Evolutionary conservation across 2,888 invertebrate species (phyloP).

Genomic region (Noctua pronuba): DNA sequence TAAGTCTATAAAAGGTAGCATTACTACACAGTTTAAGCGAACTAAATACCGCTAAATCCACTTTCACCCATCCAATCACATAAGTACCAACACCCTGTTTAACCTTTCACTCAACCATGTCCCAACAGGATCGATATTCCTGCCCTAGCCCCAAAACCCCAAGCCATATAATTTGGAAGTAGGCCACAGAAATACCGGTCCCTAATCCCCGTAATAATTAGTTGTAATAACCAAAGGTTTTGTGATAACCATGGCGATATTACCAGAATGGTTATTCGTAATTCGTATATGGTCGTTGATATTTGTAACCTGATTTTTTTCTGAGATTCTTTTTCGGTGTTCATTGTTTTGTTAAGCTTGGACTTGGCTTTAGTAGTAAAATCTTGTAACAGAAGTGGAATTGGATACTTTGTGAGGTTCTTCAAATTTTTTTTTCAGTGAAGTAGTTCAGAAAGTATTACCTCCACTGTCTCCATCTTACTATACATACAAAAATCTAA

Average conservation of each 20-base stretch:
- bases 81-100: slow-evolving; percentile 18
- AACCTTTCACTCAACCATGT: slow-evolving; percentile 24
- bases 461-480: no score
- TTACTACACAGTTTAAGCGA: neutral
- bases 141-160: slow-evolving; percentile 16
- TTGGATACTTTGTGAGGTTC: no score
- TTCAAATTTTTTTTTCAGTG: no score
- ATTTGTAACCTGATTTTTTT: slow-evolving; percentile 3
- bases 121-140: slow-evolving; percentile 29
- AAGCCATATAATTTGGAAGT: slow-evolving; percentile 43
- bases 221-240: slow-evolving; percentile 25
- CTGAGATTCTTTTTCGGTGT: neutral
- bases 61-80: slow-evolving; percentile 3
- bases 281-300: no score
- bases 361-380: no score
- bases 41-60: neutral
- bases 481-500: no score
- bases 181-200: slow-evolving; percentile 40
- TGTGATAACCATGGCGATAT: slow-evolving; percentile 28
- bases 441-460: no score
- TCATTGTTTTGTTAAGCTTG: neutral
- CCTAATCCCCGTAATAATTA: slow-evolving; percentile 42
- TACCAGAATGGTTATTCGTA: slow-evolving; percentile 10
- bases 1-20: neutral
- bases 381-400: no score